These are phyloP conservation scores for Myanophis thanlyinensis DNA, from an alignment of 2,113 vertebrate species.

Conservation along the genomic window DNA sequence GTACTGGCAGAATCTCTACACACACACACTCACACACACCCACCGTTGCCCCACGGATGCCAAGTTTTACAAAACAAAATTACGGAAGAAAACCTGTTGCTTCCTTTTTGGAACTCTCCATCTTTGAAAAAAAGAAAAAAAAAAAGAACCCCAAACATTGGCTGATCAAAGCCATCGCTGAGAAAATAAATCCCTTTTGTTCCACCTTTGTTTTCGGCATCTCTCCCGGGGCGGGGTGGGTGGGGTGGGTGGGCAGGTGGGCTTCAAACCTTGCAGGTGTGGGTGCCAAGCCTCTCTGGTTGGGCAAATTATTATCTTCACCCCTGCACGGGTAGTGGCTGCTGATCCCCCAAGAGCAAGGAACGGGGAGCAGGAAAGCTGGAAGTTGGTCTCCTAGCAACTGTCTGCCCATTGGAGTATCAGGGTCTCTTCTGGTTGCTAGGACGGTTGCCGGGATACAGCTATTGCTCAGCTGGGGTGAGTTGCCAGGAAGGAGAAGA, in stretches of 20 bases:
- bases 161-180: background rate
- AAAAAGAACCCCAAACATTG: too few species aligned
- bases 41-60: background rate
- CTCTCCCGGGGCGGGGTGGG: background rate
- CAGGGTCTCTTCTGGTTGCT: constrained; percentile 24
- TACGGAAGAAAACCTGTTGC: background rate
- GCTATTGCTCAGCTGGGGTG: background rate
- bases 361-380: background rate
- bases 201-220: background rate
- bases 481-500: background rate
- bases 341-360: background rate
- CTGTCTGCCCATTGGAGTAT: background rate
- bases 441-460: constrained; percentile 9
- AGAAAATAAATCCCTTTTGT: background rate
- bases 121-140: background rate
- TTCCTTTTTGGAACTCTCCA: background rate
- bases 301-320: background rate
- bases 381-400: constrained; percentile 28
- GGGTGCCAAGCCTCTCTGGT: background rate
- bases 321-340: background rate
- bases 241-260: too few species aligned
- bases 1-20: too few species aligned
- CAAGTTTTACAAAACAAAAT: background rate
- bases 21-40: too few species aligned
- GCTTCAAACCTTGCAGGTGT: background rate